These are phyloP conservation scores for Nemoura dubitans DNA, from an alignment of 2,888 invertebrate species.

Conservation along the genomic window DNA sequence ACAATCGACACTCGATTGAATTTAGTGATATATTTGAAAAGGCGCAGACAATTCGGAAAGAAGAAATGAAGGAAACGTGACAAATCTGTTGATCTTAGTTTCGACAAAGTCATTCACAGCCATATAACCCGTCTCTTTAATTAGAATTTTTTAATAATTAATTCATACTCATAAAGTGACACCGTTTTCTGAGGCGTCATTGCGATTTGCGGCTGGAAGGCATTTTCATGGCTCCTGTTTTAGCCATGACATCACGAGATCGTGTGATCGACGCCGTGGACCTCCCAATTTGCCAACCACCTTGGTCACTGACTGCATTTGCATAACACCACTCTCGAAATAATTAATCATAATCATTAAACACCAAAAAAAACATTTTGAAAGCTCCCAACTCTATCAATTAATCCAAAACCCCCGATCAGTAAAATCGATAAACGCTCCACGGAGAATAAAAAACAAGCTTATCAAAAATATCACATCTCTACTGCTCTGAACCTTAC, in stretches of 20 bases:
- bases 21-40: too few relatives aligned
- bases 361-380: not conserved
- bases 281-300: not conserved
- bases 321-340: not conserved
- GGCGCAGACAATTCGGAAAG: too few relatives aligned
- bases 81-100: too few relatives aligned
- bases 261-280: not conserved
- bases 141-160: too few relatives aligned
- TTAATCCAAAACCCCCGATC: not conserved
- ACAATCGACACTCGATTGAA: too few relatives aligned
- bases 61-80: too few relatives aligned
- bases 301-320: not conserved
- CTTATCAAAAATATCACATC: conserved; percentile 7
- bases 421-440: not conserved
- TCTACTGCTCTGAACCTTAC: not conserved
- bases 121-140: too few relatives aligned
- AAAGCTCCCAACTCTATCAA: not conserved
- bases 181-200: too few relatives aligned
- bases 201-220: too few relatives aligned
- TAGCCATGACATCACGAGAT: not conserved
- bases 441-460: not conserved
- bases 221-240: too few relatives aligned
- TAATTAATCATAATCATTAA: conserved; percentile 3
- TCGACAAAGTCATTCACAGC: too few relatives aligned
- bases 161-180: too few relatives aligned